Evolutionary conservation across 2,113 vertebrate species (phyloP), one percentile per base, ranked within the genome.

Genomic region (Archocentrus centrarchus): DNA sequence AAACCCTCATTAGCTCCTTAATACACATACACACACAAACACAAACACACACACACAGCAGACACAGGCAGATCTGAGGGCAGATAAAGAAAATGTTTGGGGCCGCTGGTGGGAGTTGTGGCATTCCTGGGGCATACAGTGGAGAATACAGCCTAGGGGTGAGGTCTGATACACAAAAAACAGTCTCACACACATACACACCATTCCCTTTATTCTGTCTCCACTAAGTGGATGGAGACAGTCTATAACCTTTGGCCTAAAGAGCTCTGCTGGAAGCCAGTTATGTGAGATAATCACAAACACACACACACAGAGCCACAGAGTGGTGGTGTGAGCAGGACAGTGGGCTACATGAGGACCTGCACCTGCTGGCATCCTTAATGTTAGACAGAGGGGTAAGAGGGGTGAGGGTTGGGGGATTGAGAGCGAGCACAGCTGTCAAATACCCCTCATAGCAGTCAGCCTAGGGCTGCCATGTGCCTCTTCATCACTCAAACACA

Each of bases 361-460:
- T 85, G 91, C 95, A 96, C 94, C 96, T 96, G 96, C 94, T 94
- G 94, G 75, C 92, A 94, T 93, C 90, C 89, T 94, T 95, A 93
- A 94, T 68, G 82, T 90, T 78, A 91, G 73, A 88, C 79, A 82
- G 86, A 55, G 37, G 79, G 77, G 59, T 18, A 55, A n/a, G 24
- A 70, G 41, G 59, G 73, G 44, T 55, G 15, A 22, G 63, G 63
- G 22, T 2, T 62, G 20, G 73, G 32, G 8, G 62, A 62, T 80
- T 11, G 58, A 77, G 68, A 47, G 75, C 2, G 57, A 76, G 84
- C 90, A 93, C 95, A 95, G 95, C 94, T 96, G 94, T 95, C 92
- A 93, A 92, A 93, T 92, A 81, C 80, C 84, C 85, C 63, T 82
- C 81, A 89, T 88, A 88, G 86, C 88, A 92, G 80, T 60, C 76